phyloP scores from a whole-genome alignment of 2,888 invertebrate species.

The Elmis aenea region DNA sequence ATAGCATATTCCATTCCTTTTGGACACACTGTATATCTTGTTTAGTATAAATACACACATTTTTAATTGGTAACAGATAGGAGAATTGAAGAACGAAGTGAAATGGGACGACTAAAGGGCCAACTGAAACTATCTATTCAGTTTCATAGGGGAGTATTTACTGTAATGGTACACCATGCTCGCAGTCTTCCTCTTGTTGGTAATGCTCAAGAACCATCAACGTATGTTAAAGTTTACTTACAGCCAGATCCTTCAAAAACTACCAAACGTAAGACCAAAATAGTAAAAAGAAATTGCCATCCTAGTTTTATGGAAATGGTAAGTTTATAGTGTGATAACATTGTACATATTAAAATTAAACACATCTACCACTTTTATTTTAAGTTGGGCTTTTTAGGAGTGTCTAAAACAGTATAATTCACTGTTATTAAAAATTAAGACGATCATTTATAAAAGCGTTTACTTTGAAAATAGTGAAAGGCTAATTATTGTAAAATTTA shows the following conservation, averaged over 20 bases:
- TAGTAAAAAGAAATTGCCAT: slow-evolving; percentile 85
- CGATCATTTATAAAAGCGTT: too few relatives aligned
- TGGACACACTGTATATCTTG: too few relatives aligned
- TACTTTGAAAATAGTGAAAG: too few relatives aligned
- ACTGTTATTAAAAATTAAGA: too few relatives aligned
- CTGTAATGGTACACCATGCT: slow-evolving; percentile 86
- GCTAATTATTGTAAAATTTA: too few relatives aligned
- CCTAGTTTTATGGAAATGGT: slow-evolving; percentile 99
- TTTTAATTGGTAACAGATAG: too few relatives aligned
- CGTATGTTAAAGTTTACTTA: slow-evolving; percentile 88
- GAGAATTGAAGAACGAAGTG: slow-evolving; percentile 26
- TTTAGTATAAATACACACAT: too few relatives aligned
- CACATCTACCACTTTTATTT: background rate
- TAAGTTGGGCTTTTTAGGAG: slow-evolving; percentile 1
- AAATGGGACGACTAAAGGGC: slow-evolving; percentile 55
- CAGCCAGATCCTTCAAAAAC: slow-evolving; percentile 87
- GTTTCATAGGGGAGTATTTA: slow-evolving; percentile 68
- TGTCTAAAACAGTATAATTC: too few relatives aligned
- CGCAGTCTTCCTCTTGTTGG: slow-evolving; percentile 77
- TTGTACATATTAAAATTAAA: background rate
- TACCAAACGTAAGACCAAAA: slow-evolving; percentile 94
- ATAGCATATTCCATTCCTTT: too few relatives aligned
- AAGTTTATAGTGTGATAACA: slow-evolving; percentile 29
- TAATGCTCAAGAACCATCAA: slow-evolving; percentile 79
- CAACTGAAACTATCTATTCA: slow-evolving; percentile 75